Conservation (phyloP, 2,113 vertebrate species). For the Thryonomys swinderianus region DNA sequence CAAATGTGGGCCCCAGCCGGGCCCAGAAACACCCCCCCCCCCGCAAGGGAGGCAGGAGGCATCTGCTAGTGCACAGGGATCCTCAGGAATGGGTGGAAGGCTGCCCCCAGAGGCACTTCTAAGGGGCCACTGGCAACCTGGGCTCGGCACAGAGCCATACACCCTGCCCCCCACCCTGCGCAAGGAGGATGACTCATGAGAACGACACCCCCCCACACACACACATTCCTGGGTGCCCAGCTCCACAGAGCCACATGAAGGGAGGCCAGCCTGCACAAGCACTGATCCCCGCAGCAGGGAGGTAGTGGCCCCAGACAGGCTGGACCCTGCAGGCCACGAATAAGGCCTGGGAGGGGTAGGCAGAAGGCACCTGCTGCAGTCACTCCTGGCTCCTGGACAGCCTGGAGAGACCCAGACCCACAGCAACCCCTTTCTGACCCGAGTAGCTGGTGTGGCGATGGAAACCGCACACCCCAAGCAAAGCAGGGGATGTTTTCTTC, state of each 20-base stretch:
- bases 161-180: too few relatives aligned
- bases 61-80: fast-evolving
- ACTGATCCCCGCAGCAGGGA: not conserved
- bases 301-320: not conserved
- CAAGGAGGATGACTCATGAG: not conserved
- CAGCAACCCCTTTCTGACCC: not conserved
- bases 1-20: not conserved
- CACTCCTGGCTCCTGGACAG: not conserved
- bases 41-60: not conserved
- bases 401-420: not conserved
- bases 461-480: not conserved
- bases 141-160: not conserved
- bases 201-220: fast-evolving
- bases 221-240: not conserved
- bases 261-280: not conserved
- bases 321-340: not conserved
- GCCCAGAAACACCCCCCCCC: too few relatives aligned
- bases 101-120: not conserved
- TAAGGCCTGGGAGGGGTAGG: too few relatives aligned
- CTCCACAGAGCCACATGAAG: not conserved
- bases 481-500: not conserved
- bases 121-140: not conserved
- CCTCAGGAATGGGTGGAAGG: too few relatives aligned
- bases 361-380: not conserved
- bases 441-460: not conserved